Percentiles rank a stretch among this genome's conserved stretches.
Conservation (phyloP, 2,797 vertebrate genomes). For the Karalla daura region DNA sequence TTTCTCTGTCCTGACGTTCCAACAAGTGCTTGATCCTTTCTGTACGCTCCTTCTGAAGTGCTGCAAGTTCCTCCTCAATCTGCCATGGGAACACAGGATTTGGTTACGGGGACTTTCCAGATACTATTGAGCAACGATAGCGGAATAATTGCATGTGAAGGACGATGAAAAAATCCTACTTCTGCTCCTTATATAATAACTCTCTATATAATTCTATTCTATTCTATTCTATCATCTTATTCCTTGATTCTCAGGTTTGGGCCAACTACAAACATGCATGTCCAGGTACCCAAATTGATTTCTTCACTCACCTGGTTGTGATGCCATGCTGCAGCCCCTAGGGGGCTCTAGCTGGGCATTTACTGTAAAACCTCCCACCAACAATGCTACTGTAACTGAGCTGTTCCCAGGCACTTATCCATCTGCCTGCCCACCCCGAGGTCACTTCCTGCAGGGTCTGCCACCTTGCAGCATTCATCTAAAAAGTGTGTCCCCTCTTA, state of each 20-base stretch:
- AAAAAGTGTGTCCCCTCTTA: conserved; percentile 20
- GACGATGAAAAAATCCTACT: too few species aligned
- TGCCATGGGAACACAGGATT: conserved; percentile 30
- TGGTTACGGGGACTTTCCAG: too few species aligned
- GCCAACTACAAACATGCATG: background rate
- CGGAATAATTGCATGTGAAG: too few species aligned
- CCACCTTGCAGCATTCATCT: conserved; percentile 12
- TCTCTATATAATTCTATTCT: too few species aligned
- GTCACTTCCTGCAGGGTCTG: background rate
- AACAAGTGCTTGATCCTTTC: conserved; percentile 80
- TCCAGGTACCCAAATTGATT: background rate
- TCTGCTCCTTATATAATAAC: too few species aligned
- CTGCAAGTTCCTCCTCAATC: conserved; percentile 81
- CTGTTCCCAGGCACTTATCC: background rate
- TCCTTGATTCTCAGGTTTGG: too few species aligned
- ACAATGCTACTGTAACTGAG: background rate
- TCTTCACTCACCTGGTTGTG: background rate
- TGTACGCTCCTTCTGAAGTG: conserved; percentile 81
- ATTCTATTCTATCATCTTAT: too few species aligned
- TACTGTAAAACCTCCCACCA: background rate
- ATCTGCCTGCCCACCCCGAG: background rate
- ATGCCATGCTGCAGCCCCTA: background rate
- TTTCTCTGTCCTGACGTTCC: conserved; percentile 81
- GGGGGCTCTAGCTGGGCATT: background rate
- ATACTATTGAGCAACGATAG: too few species aligned